phyloP scores from a whole-genome alignment of 2,888 invertebrate species.

The Drosophila formosana region DNA sequence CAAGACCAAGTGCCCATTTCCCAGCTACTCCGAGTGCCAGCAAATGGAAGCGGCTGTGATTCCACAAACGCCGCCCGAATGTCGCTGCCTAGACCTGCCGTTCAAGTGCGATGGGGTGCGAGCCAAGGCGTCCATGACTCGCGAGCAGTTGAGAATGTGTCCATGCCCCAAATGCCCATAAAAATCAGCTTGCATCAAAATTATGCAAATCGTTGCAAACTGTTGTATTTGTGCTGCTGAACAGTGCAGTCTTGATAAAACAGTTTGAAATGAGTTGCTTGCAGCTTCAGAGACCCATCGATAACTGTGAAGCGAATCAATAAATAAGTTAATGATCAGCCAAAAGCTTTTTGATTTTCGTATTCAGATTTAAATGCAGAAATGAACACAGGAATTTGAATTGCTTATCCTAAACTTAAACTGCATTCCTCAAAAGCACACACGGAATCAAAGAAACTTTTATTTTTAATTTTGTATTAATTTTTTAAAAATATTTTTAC shows the following conservation, averaged over 20 bases:
- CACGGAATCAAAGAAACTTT: no score
- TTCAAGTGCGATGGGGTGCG: constrained; percentile 14
- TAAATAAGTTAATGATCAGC: neutral
- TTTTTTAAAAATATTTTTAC: no score
- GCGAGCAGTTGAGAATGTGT: constrained; percentile 5
- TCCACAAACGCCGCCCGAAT: constrained; percentile 43
- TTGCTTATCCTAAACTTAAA: no score
- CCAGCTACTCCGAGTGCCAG: constrained; percentile 67
- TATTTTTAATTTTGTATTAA: no score
- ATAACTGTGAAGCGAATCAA: neutral
- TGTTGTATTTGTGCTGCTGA: constrained; percentile 6
- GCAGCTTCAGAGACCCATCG: no score
- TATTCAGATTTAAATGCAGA: no score
- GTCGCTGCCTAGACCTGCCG: constrained; percentile 17
- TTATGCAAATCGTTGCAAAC: constrained; percentile 8
- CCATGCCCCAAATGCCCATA: constrained; percentile 33
- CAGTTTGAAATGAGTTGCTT: constrained; percentile 22
- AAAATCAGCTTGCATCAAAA: neutral
- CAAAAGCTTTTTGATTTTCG: no score
- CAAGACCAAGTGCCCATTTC: constrained; percentile 59
- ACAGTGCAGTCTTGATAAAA: constrained; percentile 1
- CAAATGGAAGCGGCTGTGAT: constrained; percentile 19
- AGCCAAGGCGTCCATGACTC: neutral
- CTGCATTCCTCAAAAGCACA: no score
- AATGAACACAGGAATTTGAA: no score